These are phyloP conservation scores for Mus musculus DNA, from an alignment of 2,113 vertebrate species.

Conservation along the genomic window DNA sequence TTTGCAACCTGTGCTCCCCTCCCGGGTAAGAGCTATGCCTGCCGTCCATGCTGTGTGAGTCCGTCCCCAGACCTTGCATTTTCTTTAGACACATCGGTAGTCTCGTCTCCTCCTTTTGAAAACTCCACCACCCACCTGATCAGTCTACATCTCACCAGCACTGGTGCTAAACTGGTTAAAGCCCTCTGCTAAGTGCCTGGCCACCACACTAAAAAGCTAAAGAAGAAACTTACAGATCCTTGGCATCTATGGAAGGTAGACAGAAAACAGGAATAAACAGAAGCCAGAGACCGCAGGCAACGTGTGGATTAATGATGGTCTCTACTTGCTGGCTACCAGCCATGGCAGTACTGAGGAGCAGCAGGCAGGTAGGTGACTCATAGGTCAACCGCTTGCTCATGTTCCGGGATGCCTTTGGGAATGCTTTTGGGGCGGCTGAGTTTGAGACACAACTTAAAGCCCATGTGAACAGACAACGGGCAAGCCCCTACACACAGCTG, in stretches of 20 bases:
- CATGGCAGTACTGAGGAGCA: not conserved
- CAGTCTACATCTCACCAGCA: not conserved
- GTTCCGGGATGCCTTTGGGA: not conserved
- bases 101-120: not conserved
- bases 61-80: not conserved
- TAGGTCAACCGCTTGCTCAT: not conserved
- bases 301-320: slow-evolving; percentile 5
- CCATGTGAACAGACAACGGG: not conserved
- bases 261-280: not conserved
- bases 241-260: not conserved
- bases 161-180: not conserved
- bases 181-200: not conserved
- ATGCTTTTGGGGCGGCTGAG: not conserved
- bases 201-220: not conserved
- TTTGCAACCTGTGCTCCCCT: not conserved
- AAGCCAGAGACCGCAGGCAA: not conserved
- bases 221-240: not conserved
- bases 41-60: not conserved
- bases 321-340: not conserved
- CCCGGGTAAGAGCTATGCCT: not conserved
- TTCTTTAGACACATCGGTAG: not conserved
- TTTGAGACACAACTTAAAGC: not conserved
- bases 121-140: not conserved
- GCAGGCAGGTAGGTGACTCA: not conserved
- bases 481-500: not conserved